Evolutionary conservation across 2,113 vertebrate species (phyloP).

Genomic region (Catharus minimus): DNA sequence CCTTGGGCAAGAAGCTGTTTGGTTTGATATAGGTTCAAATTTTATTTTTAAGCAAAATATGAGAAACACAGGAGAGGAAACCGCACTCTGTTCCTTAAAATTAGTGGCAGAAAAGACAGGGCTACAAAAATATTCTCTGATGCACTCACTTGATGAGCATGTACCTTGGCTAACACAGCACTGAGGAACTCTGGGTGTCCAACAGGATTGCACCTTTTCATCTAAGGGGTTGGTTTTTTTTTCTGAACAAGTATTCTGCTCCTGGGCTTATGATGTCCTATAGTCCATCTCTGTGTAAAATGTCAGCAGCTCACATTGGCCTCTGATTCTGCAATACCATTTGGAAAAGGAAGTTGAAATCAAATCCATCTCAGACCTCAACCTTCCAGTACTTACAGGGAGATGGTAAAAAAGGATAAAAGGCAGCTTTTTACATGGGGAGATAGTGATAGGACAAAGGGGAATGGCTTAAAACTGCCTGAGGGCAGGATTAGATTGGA

Average conservation of each 20-base stretch:
- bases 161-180: neutral
- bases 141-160: neutral
- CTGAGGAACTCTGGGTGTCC: neutral
- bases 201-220: neutral
- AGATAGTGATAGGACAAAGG: neutral
- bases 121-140: neutral
- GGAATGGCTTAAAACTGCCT: neutral
- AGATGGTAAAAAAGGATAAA: neutral
- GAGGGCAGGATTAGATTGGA: neutral
- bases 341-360: neutral
- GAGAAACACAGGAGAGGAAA: slow-evolving; percentile 27
- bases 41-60: slow-evolving; percentile 38
- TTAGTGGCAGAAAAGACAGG: slow-evolving; percentile 8
- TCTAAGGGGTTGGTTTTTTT: neutral
- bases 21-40: neutral
- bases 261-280: neutral
- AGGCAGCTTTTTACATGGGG: neutral
- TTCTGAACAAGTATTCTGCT: neutral
- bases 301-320: neutral
- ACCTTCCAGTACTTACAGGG: neutral
- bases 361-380: neutral
- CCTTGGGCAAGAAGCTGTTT: slow-evolving; percentile 19
- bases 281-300: neutral
- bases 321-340: neutral
- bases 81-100: slow-evolving; percentile 13